A percentile compares a stretch with the other conserved stretches of the same genome.
phyloP scores from a whole-genome alignment of 2,797 vertebrate genomes.

The Dermochelys coriacea region DNA sequence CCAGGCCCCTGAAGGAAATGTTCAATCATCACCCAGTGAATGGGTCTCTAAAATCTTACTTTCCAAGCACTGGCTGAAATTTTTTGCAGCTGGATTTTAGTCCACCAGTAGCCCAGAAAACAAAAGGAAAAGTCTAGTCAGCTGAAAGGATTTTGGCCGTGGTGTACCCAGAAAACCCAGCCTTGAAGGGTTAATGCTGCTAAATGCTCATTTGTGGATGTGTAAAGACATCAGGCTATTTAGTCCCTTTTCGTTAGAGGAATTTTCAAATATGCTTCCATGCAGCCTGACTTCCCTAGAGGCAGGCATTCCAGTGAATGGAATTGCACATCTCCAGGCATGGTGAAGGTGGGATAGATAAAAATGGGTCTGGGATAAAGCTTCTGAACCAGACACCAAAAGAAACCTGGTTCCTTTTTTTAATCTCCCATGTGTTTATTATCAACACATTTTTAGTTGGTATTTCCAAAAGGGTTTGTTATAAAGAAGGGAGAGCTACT shows the following conservation, averaged over 20 bases:
- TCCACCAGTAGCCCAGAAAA: slow-evolving; percentile 55
- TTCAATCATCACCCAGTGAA: slow-evolving; percentile 39
- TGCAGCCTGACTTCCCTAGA: slow-evolving; percentile 30
- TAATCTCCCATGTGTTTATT: slow-evolving; percentile 27
- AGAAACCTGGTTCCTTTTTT: background rate
- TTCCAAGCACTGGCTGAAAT: slow-evolving; percentile 29
- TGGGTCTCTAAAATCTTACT: slow-evolving; percentile 22
- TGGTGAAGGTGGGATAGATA: slow-evolving; percentile 14
- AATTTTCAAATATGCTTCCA: slow-evolving; percentile 58
- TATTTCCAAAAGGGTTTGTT: slow-evolving; percentile 37
- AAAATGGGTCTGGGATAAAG: background rate
- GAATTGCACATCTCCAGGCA: background rate
- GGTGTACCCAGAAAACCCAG: slow-evolving; percentile 72
- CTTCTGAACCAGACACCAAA: background rate
- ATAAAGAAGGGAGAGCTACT: slow-evolving; percentile 32
- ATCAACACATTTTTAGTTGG: slow-evolving; percentile 39
- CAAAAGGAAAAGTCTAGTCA: slow-evolving; percentile 40
- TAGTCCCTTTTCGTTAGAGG: slow-evolving; percentile 53
- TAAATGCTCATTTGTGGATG: slow-evolving; percentile 64
- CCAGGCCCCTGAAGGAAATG: slow-evolving; percentile 48
- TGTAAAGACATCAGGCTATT: slow-evolving; percentile 68
- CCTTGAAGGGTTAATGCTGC: slow-evolving; percentile 72
- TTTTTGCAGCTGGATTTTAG: slow-evolving; percentile 50
- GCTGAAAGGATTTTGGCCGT: slow-evolving; percentile 60
- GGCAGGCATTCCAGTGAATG: fast-evolving